Conservation (phyloP, 2,888 invertebrate species). For the Luperina testacea region DNA sequence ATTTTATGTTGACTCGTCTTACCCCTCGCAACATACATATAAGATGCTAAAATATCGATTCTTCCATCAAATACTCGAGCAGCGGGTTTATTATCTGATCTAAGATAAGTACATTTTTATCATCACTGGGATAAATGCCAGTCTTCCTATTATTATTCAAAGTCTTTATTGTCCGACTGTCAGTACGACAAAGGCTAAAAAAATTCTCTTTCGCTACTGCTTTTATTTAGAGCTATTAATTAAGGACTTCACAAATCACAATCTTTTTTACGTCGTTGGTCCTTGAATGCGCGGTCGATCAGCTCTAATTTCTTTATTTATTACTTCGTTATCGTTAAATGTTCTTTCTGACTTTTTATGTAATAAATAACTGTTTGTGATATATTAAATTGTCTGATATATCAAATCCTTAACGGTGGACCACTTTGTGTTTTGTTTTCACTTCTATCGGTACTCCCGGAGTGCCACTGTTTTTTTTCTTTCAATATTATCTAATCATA, state of each 20-base stretch:
- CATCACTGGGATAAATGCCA: background rate
- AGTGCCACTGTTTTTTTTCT: too few relatives aligned
- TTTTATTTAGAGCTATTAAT: background rate
- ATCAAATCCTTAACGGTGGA: too few relatives aligned
- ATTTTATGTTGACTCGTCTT: background rate
- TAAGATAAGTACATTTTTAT: background rate
- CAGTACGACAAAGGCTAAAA: background rate
- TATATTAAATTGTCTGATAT: too few relatives aligned
- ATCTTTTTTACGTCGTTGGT: background rate
- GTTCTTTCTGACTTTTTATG: too few relatives aligned
- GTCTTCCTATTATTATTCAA: background rate
- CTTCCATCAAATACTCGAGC: background rate
- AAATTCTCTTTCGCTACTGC: background rate
- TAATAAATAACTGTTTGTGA: too few relatives aligned
- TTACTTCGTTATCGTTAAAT: too few relatives aligned
- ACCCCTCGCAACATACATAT: background rate
- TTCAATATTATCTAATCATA: too few relatives aligned
- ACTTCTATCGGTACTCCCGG: too few relatives aligned
- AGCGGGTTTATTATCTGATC: slow-evolving; percentile 11
- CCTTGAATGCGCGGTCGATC: background rate
- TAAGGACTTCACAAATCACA: background rate
- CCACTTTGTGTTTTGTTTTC: too few relatives aligned
- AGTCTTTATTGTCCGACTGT: background rate
- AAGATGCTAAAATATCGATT: background rate
- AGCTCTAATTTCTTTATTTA: background rate